Conservation (phyloP, 1,140 invertebrate genomes). For the Anastatus disparis region DNA sequence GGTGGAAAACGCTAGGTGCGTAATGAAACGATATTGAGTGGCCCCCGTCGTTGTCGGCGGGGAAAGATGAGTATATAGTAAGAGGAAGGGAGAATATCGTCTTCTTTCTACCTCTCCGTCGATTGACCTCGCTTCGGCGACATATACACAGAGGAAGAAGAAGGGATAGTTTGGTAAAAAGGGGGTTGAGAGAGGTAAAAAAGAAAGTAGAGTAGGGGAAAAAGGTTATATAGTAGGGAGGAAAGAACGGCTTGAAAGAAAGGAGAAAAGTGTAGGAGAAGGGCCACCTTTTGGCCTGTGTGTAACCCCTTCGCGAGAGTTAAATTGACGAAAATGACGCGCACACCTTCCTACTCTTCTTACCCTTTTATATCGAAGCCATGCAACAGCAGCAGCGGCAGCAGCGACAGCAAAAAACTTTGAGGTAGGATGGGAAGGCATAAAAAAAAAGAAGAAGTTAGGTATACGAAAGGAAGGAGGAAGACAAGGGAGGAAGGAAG, state of each 20-base stretch:
- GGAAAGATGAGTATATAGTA: too few species aligned
- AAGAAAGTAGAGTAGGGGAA: too few species aligned
- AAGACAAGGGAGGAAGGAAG: not conserved
- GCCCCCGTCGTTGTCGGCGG: constrained; percentile 30
- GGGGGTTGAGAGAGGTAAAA: too few species aligned
- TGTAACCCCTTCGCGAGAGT: constrained; percentile 29
- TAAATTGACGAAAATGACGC: constrained; percentile 66
- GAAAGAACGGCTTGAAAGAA: constrained; percentile 11
- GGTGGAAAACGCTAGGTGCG: constrained; percentile 52
- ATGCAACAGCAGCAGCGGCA: too few species aligned
- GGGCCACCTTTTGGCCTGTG: too few species aligned
- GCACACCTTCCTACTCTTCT: constrained; percentile 38
- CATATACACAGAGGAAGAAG: constrained; percentile 34
- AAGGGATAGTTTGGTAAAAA: too few species aligned
- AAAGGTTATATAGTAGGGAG: too few species aligned
- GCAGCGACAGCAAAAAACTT: too few species aligned
- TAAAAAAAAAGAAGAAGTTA: too few species aligned
- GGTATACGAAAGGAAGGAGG: not conserved
- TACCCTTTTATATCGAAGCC: too few species aligned
- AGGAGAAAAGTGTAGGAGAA: constrained; percentile 32
- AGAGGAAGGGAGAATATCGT: constrained; percentile 45
- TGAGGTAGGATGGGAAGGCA: too few species aligned
- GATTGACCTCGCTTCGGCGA: constrained; percentile 63
- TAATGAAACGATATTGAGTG: constrained; percentile 67
- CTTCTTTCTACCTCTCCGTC: constrained; percentile 58